Evolutionary conservation across 2,888 invertebrate genomes (phyloP), one percentile per base, ranked within the genome.

Genomic region (Epicampocera succincta): DNA sequence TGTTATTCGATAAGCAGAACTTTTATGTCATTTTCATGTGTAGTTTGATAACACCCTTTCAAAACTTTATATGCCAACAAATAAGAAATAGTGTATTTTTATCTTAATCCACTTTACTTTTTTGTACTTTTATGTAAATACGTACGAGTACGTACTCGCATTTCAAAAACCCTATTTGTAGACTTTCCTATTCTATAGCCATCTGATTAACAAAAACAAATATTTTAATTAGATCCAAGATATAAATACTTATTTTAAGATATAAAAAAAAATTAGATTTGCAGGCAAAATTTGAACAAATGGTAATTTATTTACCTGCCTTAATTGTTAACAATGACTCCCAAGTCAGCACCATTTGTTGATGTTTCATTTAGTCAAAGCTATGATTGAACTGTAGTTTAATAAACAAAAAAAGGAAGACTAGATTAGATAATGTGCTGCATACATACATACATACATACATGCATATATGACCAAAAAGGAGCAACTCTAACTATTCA

Each of bases 271-370:
- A n/a, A n/a, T n/a, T n/a, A n/a, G n/a, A n/a, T n/a, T n/a, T n/a
- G 48, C 6, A 48, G 38, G 48, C 15, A 50, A 4, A 60, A 71
- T 48, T 48, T 19, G 60, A 71, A 13, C 11, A 42, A 63, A 63
- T 73, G 56, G 13, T 56, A 65, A 33, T 33, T 1, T 63, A 15
- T 38, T 63, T 63, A 21, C 15, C 46, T 38, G 5, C 25, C n/a
- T 48, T 46, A 54, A 25, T 65, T 13, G 54, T 40, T 58, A 5
- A 38, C 48, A 48, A 75, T 50, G 29, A 33, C 8, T n/a, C 15
- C 58, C n/a, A 6, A 38, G 44, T 40, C 66, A 52, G 66, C 60
- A 60, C 44, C 66, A 79, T 68, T 79, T 73, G 60, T 52, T 73
- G 52, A 60, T 66, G 78, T 50, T 46, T 54, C 46, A 69, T 52